Conservation (phyloP, 2,888 invertebrate species). For the Amblyjoppa fuscipennis region DNA sequence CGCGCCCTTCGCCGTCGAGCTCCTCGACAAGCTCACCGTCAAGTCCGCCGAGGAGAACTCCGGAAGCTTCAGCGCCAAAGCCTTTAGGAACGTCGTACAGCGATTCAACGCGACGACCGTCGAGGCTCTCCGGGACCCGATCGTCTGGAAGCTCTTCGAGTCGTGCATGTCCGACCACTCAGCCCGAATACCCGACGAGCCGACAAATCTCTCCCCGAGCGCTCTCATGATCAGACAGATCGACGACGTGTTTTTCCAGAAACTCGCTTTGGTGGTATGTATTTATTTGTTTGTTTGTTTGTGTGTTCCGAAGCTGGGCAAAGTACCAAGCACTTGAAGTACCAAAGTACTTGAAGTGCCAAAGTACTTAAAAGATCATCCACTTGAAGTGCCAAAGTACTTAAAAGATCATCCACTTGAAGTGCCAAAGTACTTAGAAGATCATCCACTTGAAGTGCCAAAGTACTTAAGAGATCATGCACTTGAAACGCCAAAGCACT, state of each 20-base stretch:
- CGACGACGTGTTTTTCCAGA: constrained; percentile 86
- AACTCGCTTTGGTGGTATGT: constrained; percentile 54
- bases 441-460: too few relatives aligned
- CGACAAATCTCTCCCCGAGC: constrained; percentile 83
- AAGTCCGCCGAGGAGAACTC: constrained; percentile 70
- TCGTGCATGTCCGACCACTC: constrained; percentile 86
- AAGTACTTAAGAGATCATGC: too few relatives aligned
- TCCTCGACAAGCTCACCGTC: constrained; percentile 80
- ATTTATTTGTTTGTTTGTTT: too few relatives aligned
- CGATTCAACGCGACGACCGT: constrained; percentile 87
- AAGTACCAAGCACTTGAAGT: too few relatives aligned
- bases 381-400: too few relatives aligned
- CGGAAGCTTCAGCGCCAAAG: constrained; percentile 85
- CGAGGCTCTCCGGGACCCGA: constrained; percentile 84
- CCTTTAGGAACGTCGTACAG: constrained; percentile 87
- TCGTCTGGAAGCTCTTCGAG: constrained; percentile 88
- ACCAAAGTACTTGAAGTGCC: too few relatives aligned
- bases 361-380: too few relatives aligned
- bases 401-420: too few relatives aligned
- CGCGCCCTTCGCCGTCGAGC: constrained; percentile 76
- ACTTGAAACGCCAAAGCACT: too few relatives aligned
- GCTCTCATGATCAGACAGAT: constrained; percentile 87
- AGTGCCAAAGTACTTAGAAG: too few relatives aligned
- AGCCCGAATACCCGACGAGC: constrained; percentile 79
- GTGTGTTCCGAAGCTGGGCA: too few relatives aligned